Percentiles rank a stretch among this genome's conserved stretches.
These are phyloP conservation scores for Palaemon carinicauda DNA, from an alignment of 1,140 invertebrate species.

Conservation along the genomic window DNA sequence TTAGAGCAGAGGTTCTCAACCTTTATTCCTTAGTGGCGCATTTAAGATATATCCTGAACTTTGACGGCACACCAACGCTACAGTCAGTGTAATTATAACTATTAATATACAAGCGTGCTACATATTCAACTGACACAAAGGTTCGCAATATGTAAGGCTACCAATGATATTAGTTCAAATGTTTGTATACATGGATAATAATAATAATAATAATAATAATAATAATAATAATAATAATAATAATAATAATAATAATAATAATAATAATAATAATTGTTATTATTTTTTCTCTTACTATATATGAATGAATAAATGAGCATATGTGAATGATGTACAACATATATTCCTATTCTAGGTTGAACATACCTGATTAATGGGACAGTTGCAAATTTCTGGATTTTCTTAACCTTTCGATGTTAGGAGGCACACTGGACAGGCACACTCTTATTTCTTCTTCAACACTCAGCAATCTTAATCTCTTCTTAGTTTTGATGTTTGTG, in stretches of 20 bases:
- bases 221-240: slow-evolving; percentile 2
- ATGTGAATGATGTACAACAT: neutral
- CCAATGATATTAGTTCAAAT: neutral
- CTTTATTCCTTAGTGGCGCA: neutral
- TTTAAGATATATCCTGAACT: neutral
- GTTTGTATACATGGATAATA: neutral
- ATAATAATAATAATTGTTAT: neutral
- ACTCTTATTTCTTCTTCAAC: neutral
- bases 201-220: neutral
- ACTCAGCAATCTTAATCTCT: neutral
- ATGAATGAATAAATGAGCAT: neutral
- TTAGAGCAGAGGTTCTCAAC: neutral
- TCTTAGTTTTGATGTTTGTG: slow-evolving; percentile 2
- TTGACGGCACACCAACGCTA: too few relatives aligned
- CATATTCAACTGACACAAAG: too few relatives aligned
- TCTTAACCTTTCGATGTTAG: neutral
- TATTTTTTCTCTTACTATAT: neutral
- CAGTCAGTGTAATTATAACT: neutral
- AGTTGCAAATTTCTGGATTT: neutral
- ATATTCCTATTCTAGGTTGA: neutral
- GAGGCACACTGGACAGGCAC: neutral
- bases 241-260: neutral
- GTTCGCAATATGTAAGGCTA: neutral
- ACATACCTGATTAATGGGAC: neutral
- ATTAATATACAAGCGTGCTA: neutral